These are phyloP conservation scores for Thalassaphorura encarpata DNA, from an alignment of 1,140 invertebrate genomes.

Conservation along the genomic window DNA sequence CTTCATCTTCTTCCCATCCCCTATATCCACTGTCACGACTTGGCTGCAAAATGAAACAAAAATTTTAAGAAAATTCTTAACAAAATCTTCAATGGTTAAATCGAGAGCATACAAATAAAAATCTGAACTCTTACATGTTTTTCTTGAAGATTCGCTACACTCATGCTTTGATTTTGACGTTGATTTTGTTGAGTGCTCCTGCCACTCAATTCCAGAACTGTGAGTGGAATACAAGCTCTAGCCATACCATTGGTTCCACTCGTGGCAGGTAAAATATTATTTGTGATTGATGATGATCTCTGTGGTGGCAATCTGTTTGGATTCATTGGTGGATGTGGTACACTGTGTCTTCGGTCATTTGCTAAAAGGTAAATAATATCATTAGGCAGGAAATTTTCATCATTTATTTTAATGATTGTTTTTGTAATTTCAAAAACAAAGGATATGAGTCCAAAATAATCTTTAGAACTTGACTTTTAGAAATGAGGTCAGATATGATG, in stretches of 20 bases:
- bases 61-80: too few species aligned
- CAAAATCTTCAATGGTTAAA: too few species aligned
- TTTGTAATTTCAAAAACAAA: background rate
- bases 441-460: background rate
- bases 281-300: background rate
- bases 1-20: background rate
- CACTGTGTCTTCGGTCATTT: constrained; percentile 19
- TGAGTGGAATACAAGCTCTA: constrained; percentile 24
- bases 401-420: too few species aligned
- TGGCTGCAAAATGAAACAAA: constrained; percentile 31
- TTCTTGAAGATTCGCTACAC: constrained; percentile 12
- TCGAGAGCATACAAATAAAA: too few species aligned
- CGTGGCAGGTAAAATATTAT: background rate
- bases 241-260: background rate
- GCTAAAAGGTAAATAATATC: background rate
- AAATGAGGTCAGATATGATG: background rate
- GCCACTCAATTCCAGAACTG: constrained; percentile 27
- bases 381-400: background rate
- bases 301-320: background rate
- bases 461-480: background rate
- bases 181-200: constrained; percentile 6
- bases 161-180: constrained; percentile 6
- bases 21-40: constrained; percentile 40
- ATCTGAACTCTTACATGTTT: constrained; percentile 8
- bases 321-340: background rate